These are phyloP conservation scores for Halictus rubicundus DNA, from an alignment of 1,140 invertebrate genomes.

Conservation along the genomic window DNA sequence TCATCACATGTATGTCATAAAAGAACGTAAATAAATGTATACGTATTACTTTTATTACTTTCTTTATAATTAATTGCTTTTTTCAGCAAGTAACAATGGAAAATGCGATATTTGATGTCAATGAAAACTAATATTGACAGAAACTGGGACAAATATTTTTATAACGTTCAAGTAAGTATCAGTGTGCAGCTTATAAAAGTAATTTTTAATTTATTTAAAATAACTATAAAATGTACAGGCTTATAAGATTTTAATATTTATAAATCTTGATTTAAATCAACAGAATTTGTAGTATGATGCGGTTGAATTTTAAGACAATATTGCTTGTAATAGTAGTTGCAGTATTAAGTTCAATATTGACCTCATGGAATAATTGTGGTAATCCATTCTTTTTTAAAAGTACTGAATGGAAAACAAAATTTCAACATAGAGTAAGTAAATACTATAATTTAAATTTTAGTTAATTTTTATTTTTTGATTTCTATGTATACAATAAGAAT, in stretches of 20 bases:
- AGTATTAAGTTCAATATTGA: constrained; percentile 76
- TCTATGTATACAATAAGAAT: no score
- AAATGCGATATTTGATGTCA: neutral
- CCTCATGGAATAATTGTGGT: constrained; percentile 78
- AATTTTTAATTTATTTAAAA: neutral
- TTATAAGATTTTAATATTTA: neutral
- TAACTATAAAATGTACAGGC: no score
- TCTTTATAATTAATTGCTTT: neutral
- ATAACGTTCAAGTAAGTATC: constrained; percentile 1
- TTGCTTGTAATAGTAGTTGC: constrained; percentile 74
- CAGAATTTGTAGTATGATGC: constrained; percentile 78
- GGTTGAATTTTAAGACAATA: constrained; percentile 78
- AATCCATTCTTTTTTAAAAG: constrained; percentile 70
- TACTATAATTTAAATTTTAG: neutral
- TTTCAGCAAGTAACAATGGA: constrained; percentile 9
- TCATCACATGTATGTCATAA: constrained; percentile 7
- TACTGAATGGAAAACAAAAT: constrained; percentile 81
- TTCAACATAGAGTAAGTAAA: constrained; percentile 77
- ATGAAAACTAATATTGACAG: constrained; percentile 3
- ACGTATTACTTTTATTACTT: neutral
- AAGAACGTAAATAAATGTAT: neutral
- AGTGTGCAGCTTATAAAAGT: neutral
- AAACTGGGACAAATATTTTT: neutral
- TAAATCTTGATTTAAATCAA: neutral
- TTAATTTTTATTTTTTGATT: neutral